Percentiles rank a stretch among this genome's conserved stretches.
Evolutionary conservation across 37 sponge, comb jelly and placozoan genomes (phyloP).

Genomic region (Halichondria panicea): DNA sequence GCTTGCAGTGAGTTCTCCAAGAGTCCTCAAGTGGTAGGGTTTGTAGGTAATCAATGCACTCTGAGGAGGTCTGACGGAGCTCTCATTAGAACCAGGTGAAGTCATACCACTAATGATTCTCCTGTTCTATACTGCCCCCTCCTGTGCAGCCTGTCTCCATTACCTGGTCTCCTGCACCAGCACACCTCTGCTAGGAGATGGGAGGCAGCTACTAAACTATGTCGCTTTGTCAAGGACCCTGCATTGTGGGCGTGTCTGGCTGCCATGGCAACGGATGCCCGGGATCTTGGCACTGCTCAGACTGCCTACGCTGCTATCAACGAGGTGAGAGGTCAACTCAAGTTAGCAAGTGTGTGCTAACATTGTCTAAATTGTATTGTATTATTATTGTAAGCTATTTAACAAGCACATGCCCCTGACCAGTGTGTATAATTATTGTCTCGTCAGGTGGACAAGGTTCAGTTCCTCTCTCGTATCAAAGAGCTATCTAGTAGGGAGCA

Average conservation of each 20-base stretch:
- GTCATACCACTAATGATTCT: background rate
- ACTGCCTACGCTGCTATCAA: conserved; percentile 93
- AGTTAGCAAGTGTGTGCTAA: too few species aligned
- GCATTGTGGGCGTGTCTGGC: conserved; percentile 95
- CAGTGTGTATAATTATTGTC: background rate
- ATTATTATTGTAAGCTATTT: background rate
- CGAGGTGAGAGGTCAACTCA: too few species aligned
- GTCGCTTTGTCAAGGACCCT: conserved; percentile 92
- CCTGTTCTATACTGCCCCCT: background rate
- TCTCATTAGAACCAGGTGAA: conserved; percentile 75
- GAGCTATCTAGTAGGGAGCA: conserved; percentile 58
- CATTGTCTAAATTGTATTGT: too few species aligned
- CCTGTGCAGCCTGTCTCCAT: conserved; percentile 73
- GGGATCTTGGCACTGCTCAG: conserved; percentile 84
- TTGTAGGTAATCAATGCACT: conserved; percentile 75
- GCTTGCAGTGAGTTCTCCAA: conserved; percentile 79
- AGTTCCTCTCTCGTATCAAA: conserved; percentile 72
- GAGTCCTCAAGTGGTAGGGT: conserved; percentile 81
- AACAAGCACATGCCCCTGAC: background rate
- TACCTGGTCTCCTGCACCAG: conserved; percentile 86
- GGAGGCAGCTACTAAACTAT: conserved; percentile 77
- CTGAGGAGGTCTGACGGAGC: conserved; percentile 90
- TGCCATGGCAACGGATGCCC: conserved; percentile 81
- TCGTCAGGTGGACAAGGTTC: conserved; percentile 84
- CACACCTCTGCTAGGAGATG: conserved; percentile 47